These are phyloP conservation scores for Microcebus tavaratra DNA, from an alignment of 2,113 vertebrate species.

Conservation along the genomic window DNA sequence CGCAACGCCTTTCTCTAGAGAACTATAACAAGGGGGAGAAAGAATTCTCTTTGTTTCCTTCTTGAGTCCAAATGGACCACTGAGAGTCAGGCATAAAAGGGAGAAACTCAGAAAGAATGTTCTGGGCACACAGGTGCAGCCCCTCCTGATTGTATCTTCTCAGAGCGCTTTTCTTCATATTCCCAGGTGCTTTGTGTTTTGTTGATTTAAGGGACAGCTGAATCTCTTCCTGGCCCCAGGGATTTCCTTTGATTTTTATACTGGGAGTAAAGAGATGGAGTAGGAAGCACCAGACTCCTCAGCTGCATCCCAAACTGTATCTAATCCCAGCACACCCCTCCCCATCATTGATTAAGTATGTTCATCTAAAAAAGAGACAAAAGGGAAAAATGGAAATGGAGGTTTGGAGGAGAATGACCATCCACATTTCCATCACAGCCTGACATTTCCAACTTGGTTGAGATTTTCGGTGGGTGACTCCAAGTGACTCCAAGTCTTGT, in stretches of 20 bases:
- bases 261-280: background rate
- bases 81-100: background rate
- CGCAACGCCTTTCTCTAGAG: conserved; percentile 11
- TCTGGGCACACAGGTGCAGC: background rate
- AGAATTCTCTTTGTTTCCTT: conserved; percentile 35
- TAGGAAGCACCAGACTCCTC: background rate
- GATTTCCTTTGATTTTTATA: conserved; percentile 1
- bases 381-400: background rate
- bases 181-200: background rate
- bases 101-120: background rate
- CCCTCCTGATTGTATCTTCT: background rate
- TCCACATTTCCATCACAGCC: background rate
- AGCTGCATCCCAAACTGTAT: background rate
- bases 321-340: background rate
- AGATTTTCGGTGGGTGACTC: background rate
- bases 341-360: background rate
- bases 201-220: background rate
- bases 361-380: background rate
- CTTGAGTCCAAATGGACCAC: background rate
- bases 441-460: background rate
- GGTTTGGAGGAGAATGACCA: background rate
- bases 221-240: background rate
- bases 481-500: background rate
- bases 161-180: background rate
- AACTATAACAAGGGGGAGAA: background rate